Evolutionary conservation across 2,113 vertebrate genomes (phyloP).

Genomic region (Ivindomyrus marchei): DNA sequence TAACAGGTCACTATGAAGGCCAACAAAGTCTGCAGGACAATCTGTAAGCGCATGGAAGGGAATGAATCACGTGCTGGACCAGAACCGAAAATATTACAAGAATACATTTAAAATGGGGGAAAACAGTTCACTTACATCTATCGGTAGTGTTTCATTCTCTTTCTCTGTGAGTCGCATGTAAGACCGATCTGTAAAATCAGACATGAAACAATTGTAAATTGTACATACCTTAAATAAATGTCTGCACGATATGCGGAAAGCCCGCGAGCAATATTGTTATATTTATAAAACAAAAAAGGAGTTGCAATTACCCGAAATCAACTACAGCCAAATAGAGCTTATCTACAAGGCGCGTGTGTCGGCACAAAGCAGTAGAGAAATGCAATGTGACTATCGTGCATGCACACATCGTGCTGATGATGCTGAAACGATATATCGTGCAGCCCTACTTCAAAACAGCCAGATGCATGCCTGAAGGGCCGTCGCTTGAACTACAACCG

Average conservation of each 20-base stretch:
- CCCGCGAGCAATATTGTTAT: neutral
- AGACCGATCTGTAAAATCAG: constrained; percentile 69
- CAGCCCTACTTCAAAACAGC: neutral
- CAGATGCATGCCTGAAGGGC: neutral
- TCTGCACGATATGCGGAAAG: neutral
- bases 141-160: constrained; percentile 89
- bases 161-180: constrained; percentile 95
- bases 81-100: neutral
- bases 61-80: neutral
- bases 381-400: neutral
- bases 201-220: neutral
- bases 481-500: neutral
- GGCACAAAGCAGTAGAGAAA: neutral
- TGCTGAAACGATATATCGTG: neutral
- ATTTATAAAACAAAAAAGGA: neutral
- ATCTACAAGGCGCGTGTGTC: neutral
- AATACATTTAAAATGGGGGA: neutral
- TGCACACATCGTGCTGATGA: neutral
- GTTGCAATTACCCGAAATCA: neutral
- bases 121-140: constrained; percentile 76
- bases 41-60: constrained; percentile 59
- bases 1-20: constrained; percentile 92
- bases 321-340: neutral
- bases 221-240: neutral
- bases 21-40: constrained; percentile 90